Evolutionary conservation across 2,113 vertebrate species (phyloP).

Genomic region (Brevimyrus niger): DNA sequence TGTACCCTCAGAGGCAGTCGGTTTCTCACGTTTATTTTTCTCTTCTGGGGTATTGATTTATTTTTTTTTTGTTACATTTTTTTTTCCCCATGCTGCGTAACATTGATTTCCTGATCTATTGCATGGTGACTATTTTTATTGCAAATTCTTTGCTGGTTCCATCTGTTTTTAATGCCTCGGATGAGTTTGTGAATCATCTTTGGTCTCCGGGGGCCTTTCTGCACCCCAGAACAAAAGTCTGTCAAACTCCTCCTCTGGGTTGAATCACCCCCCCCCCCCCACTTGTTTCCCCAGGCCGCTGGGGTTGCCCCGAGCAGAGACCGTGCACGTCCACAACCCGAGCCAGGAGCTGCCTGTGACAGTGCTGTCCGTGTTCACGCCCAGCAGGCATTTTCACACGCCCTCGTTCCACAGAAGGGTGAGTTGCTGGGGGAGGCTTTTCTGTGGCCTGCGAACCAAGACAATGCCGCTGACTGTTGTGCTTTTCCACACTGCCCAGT

Average conservation of each 20-base stretch:
- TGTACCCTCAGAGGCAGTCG: background rate
- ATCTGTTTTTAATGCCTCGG: background rate
- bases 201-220: background rate
- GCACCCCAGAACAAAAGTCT: background rate
- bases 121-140: background rate
- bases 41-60: background rate
- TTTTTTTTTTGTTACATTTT: background rate
- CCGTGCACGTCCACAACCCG: conserved; percentile 85
- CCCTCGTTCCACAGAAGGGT: conserved; percentile 88
- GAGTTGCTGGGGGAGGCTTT: conserved; percentile 44
- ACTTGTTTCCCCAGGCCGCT: conserved; percentile 60
- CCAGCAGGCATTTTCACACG: conserved; percentile 88
- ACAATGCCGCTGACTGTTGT: background rate
- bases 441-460: background rate
- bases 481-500: background rate
- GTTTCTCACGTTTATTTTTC: background rate
- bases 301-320: conserved; percentile 82
- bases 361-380: conserved; percentile 88
- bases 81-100: background rate
- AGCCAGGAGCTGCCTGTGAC: conserved; percentile 83
- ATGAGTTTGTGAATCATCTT: background rate
- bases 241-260: background rate
- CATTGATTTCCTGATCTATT: background rate
- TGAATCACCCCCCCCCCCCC: background rate
- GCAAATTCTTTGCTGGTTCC: background rate